Conservation (phyloP, 53 echinoderm and acorn worm species). For the Holothuria leucospilota region DNA sequence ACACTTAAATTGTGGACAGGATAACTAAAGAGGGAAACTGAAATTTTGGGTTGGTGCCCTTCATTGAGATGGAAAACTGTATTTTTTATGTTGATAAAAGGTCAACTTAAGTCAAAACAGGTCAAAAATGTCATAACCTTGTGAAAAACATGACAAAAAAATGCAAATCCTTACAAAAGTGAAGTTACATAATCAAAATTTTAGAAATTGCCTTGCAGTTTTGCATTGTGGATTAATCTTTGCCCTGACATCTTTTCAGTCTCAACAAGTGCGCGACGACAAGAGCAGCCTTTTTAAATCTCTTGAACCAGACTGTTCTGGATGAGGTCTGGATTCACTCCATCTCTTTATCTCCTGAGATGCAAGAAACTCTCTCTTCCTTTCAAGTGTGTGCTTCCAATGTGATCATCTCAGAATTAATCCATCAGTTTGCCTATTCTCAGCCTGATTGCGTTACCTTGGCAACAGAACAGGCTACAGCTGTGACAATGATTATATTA, state of each 20-base stretch:
- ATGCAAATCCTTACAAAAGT: too few relatives aligned
- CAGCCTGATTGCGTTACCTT: slow-evolving; percentile 33
- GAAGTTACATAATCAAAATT: too few relatives aligned
- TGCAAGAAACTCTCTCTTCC: not conserved
- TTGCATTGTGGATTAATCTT: too few relatives aligned
- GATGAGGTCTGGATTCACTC: slow-evolving; percentile 48
- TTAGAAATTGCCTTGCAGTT: too few relatives aligned
- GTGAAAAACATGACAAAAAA: too few relatives aligned
- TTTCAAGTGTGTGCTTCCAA: not conserved
- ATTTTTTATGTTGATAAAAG: too few relatives aligned
- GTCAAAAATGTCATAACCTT: too few relatives aligned
- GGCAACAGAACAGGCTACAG: not conserved
- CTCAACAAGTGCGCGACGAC: slow-evolving; percentile 78
- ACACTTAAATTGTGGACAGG: too few relatives aligned
- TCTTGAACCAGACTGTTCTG: slow-evolving; percentile 62
- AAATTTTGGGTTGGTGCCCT: too few relatives aligned
- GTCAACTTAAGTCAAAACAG: too few relatives aligned
- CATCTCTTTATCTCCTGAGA: not conserved
- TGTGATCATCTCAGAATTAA: not conserved
- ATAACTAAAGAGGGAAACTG: too few relatives aligned
- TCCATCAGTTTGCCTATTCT: not conserved
- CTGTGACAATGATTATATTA: not conserved
- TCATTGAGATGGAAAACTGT: too few relatives aligned
- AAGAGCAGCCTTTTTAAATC: slow-evolving; percentile 73
- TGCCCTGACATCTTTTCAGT: slow-evolving; percentile 27